phyloP scores from a whole-genome alignment of 2,113 vertebrate species.

The Nymphicus hollandicus region DNA sequence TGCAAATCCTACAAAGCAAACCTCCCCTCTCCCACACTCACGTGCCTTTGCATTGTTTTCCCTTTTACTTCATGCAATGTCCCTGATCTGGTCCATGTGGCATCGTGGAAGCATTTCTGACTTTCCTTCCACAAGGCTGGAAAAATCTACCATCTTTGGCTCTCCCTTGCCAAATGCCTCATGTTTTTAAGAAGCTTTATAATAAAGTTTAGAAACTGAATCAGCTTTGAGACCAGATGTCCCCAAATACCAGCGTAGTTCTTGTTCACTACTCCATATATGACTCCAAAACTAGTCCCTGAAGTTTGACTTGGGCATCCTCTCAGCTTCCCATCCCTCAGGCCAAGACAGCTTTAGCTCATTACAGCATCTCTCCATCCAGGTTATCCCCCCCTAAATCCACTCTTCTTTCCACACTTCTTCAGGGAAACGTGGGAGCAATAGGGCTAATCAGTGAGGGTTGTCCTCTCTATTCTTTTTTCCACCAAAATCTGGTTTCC shows the following conservation, averaged over 20 bases:
- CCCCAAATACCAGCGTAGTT: not conserved
- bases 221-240: not conserved
- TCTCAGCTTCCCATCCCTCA: not conserved
- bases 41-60: conserved; percentile 34
- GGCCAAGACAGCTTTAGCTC: not conserved
- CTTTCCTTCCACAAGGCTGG: not conserved
- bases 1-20: conserved; percentile 26
- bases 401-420: not conserved
- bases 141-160: not conserved
- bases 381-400: not conserved
- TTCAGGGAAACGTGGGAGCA: not conserved
- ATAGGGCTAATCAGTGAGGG: not conserved
- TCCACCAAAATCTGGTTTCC: not conserved
- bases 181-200: not conserved
- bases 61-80: not conserved
- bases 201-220: not conserved
- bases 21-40: not conserved
- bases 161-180: not conserved
- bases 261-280: not conserved
- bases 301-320: not conserved
- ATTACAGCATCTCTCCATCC: not conserved
- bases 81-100: not conserved
- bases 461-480: not conserved
- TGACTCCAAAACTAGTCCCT: not conserved
- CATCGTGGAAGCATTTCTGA: not conserved